Conservation (phyloP, 1,140 invertebrate genomes). For the Drosophila ananassae region DNA sequence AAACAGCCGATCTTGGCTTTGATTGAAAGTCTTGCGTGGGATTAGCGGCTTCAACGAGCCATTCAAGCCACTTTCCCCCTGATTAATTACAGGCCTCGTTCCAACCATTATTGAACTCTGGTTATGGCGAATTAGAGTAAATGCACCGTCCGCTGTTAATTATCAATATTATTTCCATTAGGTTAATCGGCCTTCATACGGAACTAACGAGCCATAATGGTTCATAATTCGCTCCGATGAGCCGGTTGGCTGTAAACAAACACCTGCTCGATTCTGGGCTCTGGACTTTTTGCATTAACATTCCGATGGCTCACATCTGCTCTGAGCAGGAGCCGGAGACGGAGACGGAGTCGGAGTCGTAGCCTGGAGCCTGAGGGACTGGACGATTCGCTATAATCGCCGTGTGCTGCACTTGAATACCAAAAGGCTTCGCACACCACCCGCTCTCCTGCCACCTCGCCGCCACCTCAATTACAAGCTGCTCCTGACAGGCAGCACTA, state of each 20-base stretch:
- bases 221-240: slow-evolving; percentile 43
- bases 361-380: slow-evolving; percentile 15
- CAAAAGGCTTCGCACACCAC: slow-evolving; percentile 39
- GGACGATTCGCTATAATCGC: slow-evolving; percentile 49
- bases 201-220: slow-evolving; percentile 49
- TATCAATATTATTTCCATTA: slow-evolving; percentile 44
- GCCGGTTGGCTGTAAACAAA: slow-evolving; percentile 14
- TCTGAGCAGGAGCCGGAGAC: not conserved
- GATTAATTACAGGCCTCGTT: slow-evolving; percentile 31
- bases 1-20: slow-evolving; percentile 19
- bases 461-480: slow-evolving; percentile 75
- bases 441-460: not conserved
- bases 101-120: slow-evolving; percentile 3
- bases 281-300: slow-evolving; percentile 44
- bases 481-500: slow-evolving; percentile 62
- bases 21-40: slow-evolving; percentile 38
- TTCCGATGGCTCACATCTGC: slow-evolving; percentile 38
- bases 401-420: slow-evolving; percentile 59
- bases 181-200: slow-evolving; percentile 40
- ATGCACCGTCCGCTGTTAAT: slow-evolving; percentile 21
- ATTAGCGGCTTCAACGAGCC: not conserved
- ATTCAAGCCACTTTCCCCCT: slow-evolving; percentile 9
- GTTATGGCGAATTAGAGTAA: slow-evolving; percentile 43
- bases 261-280: slow-evolving; percentile 31
- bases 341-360: not conserved